These are phyloP conservation scores for Folsomia manolachei DNA, from an alignment of 2,888 invertebrate genomes.

Conservation along the genomic window DNA sequence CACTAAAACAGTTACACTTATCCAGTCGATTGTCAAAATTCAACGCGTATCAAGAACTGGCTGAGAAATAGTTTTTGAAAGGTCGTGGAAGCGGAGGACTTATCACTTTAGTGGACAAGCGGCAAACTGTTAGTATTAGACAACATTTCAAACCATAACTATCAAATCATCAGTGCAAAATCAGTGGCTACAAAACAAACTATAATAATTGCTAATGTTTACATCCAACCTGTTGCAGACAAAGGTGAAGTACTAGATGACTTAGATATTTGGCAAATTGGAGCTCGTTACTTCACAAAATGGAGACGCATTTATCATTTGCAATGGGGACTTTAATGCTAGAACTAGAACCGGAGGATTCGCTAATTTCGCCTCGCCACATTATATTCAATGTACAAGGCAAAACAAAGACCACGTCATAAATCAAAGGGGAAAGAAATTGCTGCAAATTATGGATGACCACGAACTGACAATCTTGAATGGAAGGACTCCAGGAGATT, in stretches of 20 bases:
- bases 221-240: background rate
- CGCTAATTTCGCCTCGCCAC: background rate
- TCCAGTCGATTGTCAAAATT: too few species aligned
- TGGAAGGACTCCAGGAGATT: slow-evolving; percentile 4
- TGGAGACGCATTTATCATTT: background rate
- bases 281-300: too few species aligned
- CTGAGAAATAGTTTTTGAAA: background rate
- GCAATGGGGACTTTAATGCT: slow-evolving; percentile 11
- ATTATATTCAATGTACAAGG: background rate
- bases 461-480: background rate
- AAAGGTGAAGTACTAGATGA: background rate
- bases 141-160: background rate
- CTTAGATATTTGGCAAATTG: too few species aligned
- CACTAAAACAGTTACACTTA: too few species aligned
- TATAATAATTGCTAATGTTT: background rate
- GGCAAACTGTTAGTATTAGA: background rate
- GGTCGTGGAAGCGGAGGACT: background rate
- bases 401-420: background rate
- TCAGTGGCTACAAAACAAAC: too few species aligned
- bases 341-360: background rate
- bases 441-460: background rate
- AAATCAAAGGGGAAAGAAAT: background rate
- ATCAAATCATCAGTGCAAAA: background rate
- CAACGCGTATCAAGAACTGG: too few species aligned
- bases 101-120: background rate